Evolutionary conservation across 2,888 invertebrate genomes (phyloP).

Genomic region (Drosophila robusta): DNA sequence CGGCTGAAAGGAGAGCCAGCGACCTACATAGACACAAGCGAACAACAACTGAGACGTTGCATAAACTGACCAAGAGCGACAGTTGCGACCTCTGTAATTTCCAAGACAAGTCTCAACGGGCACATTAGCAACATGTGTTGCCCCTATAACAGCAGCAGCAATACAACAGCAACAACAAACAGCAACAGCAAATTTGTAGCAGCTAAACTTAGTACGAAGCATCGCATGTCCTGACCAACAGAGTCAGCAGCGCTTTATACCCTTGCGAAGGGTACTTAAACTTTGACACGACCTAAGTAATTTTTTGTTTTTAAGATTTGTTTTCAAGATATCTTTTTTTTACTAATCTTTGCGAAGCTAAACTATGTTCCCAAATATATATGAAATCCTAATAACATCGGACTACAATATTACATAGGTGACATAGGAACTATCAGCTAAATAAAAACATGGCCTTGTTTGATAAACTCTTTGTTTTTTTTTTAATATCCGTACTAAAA

Average conservation of each 20-base stretch:
- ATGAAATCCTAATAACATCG: too few species aligned
- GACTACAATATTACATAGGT: too few species aligned
- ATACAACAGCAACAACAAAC: conserved; percentile 16
- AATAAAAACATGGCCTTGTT: too few species aligned
- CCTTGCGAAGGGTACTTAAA: not conserved
- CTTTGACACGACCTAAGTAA: not conserved
- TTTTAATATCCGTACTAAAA: too few species aligned
- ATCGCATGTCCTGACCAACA: conserved; percentile 31
- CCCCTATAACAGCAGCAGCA: conserved; percentile 52
- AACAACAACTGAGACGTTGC: conserved; percentile 40
- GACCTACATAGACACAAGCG: conserved; percentile 29
- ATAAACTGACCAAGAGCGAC: conserved; percentile 55
- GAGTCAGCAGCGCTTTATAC: not conserved
- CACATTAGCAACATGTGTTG: conserved; percentile 81
- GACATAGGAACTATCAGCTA: too few species aligned
- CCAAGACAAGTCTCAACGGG: conserved; percentile 74
- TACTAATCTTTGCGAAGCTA: too few species aligned
- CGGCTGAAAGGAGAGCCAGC: conserved; percentile 17
- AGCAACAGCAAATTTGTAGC: conserved; percentile 62
- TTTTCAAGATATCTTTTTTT: too few species aligned
- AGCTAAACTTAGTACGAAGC: conserved; percentile 54
- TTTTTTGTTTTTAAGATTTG: not conserved
- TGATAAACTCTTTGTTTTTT: too few species aligned
- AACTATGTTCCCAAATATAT: too few species aligned
- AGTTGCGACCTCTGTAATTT: conserved; percentile 77